These are phyloP conservation scores for Rhabdomys dilectus DNA, from an alignment of 2,113 vertebrate genomes.

Conservation along the genomic window DNA sequence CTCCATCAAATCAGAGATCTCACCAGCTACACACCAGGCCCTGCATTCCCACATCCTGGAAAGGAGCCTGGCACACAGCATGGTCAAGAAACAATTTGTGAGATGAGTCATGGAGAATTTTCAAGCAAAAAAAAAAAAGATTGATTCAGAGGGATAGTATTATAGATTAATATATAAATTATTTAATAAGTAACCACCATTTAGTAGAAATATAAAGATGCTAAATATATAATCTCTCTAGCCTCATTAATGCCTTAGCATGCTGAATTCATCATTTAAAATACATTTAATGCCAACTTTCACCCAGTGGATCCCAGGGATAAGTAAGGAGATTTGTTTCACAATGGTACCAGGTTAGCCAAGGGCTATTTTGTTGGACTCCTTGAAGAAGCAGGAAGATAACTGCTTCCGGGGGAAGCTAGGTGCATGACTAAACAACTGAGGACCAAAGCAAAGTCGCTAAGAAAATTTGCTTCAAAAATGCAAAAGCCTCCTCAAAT, in stretches of 20 bases:
- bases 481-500: neutral
- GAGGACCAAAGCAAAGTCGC: neutral
- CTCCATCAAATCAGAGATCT: neutral
- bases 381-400: neutral
- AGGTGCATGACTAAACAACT: neutral
- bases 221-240: neutral
- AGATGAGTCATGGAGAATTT: constrained; percentile 41
- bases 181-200: neutral
- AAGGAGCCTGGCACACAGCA: constrained; percentile 5
- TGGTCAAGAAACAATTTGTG: constrained; percentile 43
- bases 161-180: constrained; percentile 17
- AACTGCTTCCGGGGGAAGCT: neutral
- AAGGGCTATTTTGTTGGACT: neutral
- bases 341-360: neutral
- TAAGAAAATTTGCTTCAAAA: constrained; percentile 5
- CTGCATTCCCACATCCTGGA: neutral
- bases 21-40: neutral
- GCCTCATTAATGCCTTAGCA: neutral
- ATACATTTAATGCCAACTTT: neutral
- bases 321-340: constrained; percentile 22
- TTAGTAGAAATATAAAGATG: constrained; percentile 21
- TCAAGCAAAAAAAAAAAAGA: constrained; percentile 15
- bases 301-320: neutral
- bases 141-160: neutral
- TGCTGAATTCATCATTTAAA: neutral